These are phyloP conservation scores for Macroramphosus scolopax DNA, from an alignment of 2,797 vertebrate species.

Conservation along the genomic window DNA sequence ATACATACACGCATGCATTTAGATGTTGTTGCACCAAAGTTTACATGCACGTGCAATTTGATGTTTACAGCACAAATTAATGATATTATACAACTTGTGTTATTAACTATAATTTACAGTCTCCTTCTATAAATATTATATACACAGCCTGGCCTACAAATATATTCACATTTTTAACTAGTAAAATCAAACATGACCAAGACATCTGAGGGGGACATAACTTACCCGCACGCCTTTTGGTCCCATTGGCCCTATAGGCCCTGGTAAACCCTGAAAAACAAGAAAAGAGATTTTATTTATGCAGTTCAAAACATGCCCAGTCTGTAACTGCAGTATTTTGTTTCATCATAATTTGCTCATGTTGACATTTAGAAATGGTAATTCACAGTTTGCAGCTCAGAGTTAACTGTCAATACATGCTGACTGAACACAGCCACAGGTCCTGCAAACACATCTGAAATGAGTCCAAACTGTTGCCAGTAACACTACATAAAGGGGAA, in stretches of 20 bases:
- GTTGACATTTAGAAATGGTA: background rate
- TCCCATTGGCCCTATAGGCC: conserved; percentile 74
- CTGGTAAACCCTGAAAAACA: conserved; percentile 74
- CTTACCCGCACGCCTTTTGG: conserved; percentile 76
- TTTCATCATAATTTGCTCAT: conserved; percentile 3
- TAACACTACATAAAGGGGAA: background rate
- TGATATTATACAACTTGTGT: conserved; percentile 11
- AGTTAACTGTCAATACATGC: too few relatives aligned
- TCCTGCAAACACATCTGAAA: too few relatives aligned
- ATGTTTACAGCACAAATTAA: too few relatives aligned
- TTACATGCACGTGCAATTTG: too few relatives aligned
- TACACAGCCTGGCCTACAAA: conserved; percentile 10
- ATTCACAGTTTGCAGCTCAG: conserved; percentile 1
- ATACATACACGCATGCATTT: conserved; percentile 13
- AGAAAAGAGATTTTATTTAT: conserved; percentile 30
- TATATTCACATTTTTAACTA: too few relatives aligned
- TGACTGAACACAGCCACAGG: too few relatives aligned
- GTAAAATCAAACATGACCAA: too few relatives aligned
- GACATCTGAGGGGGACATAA: too few relatives aligned
- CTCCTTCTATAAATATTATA: conserved; percentile 8
- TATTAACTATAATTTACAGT: conserved; percentile 16
- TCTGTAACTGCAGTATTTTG: conserved; percentile 3
- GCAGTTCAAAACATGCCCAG: conserved; percentile 1
- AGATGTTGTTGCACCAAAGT: too few relatives aligned
- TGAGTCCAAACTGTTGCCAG: background rate